These are phyloP conservation scores for Gallinago solitaria DNA, from an alignment of 2,797 vertebrate genomes.

Conservation along the genomic window DNA sequence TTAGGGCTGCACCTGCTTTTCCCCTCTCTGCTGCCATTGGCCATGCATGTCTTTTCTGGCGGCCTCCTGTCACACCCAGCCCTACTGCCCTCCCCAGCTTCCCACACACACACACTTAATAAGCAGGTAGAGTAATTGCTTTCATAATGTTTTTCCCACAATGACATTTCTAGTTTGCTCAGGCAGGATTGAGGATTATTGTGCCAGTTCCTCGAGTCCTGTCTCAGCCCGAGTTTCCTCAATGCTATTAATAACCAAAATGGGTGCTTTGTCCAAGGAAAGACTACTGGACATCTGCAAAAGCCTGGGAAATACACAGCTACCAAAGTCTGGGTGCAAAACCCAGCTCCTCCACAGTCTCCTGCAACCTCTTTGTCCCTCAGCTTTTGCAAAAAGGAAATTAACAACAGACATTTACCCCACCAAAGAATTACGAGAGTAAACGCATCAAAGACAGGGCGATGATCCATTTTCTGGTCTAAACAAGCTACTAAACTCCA, in stretches of 20 bases:
- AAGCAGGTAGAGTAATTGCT: conserved; percentile 47
- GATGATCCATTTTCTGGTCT: neutral
- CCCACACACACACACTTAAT: neutral
- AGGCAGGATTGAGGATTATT: neutral
- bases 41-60: neutral
- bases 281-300: neutral
- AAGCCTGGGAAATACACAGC: neutral
- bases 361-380: neutral
- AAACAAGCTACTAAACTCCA: neutral
- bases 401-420: neutral
- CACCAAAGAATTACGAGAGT: neutral
- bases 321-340: neutral
- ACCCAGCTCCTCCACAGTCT: neutral
- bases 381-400: neutral
- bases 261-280: neutral
- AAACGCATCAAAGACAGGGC: neutral
- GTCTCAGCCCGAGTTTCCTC: neutral
- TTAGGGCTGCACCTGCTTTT: conserved; percentile 17
- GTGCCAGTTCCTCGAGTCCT: neutral
- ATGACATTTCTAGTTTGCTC: conserved; percentile 47
- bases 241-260: neutral
- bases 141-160: conserved; percentile 52
- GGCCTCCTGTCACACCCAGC: conserved; percentile 3
- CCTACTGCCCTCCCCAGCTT: neutral
- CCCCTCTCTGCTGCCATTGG: neutral